Percentiles rank a stretch among this genome's conserved stretches.
Conservation (phyloP, 2,113 vertebrate species). For the Xiphorhynchus elegans region DNA sequence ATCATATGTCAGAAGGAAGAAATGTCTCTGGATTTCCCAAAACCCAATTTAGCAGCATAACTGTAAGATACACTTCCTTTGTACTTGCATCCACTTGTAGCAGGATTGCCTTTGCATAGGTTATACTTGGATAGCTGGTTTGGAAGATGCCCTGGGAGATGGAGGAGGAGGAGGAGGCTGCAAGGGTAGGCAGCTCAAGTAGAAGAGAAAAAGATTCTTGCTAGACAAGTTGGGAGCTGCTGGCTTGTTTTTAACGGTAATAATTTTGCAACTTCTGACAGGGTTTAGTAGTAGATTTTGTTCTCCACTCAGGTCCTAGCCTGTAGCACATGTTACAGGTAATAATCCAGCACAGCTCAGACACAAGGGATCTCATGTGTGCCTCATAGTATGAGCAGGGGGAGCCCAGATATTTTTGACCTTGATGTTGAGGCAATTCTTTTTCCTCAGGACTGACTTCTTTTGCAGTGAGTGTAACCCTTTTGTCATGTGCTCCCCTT, state of each 20-base stretch:
- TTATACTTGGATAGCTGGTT: neutral
- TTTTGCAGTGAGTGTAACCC: neutral
- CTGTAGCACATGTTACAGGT: neutral
- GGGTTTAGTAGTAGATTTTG: neutral
- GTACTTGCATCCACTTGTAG: neutral
- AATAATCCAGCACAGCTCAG: neutral
- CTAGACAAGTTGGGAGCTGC: neutral
- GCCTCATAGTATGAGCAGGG: neutral
- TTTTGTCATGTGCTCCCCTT: slow-evolving; percentile 10
- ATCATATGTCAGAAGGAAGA: neutral
- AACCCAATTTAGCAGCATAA: neutral
- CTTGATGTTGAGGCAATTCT: neutral
- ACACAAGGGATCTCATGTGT: neutral
- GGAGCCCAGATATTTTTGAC: neutral
- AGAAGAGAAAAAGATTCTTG: neutral
- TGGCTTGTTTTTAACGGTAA: neutral
- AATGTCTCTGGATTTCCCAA: neutral
- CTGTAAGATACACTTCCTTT: neutral
- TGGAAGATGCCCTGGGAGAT: neutral
- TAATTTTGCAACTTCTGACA: neutral
- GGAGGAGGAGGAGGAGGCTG: neutral
- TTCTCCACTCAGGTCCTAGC: neutral
- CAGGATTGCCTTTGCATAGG: neutral
- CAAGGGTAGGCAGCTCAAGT: neutral
- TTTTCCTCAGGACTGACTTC: neutral